Conservation (phyloP, 2,113 vertebrate genomes). For the Otocyon megalotis region DNA sequence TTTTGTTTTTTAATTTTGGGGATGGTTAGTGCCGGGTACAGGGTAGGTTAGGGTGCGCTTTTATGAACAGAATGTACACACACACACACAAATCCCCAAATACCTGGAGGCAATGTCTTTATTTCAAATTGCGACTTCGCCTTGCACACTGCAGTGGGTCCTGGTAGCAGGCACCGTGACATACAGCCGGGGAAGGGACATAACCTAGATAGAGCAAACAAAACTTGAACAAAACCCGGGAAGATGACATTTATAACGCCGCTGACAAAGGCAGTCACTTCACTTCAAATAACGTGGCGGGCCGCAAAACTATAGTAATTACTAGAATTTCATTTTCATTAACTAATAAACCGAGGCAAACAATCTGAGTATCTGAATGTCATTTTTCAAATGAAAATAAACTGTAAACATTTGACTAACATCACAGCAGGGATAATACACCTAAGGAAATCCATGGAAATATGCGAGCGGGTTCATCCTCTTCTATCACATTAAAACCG, state of each 20-base stretch:
- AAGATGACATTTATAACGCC: constrained; percentile 77
- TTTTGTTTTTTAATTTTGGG: neutral
- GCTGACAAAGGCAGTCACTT: constrained; percentile 86
- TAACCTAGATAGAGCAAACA: constrained; percentile 82
- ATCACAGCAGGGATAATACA: constrained; percentile 91
- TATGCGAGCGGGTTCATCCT: constrained; percentile 88
- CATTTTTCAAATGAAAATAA: constrained; percentile 91
- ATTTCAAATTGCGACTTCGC: constrained; percentile 47
- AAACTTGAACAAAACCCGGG: constrained; percentile 82
- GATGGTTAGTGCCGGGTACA: neutral
- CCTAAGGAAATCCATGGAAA: constrained; percentile 91
- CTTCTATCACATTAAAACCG: constrained; percentile 91
- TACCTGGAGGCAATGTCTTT: constrained; percentile 19
- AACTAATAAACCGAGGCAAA: constrained; percentile 89
- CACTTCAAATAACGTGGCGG: constrained; percentile 86
- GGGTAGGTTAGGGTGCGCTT: neutral
- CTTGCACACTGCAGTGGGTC: neutral
- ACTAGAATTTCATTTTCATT: constrained; percentile 90
- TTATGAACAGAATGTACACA: neutral
- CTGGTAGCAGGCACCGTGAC: constrained; percentile 58
- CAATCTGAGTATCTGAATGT: constrained; percentile 89
- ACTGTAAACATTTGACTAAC: constrained; percentile 92
- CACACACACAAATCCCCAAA: neutral
- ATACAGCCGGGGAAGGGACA: constrained; percentile 74
- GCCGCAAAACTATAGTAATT: constrained; percentile 87